phyloP scores from a whole-genome alignment of 2,113 vertebrate species.

The Odocoileus virginianus region DNA sequence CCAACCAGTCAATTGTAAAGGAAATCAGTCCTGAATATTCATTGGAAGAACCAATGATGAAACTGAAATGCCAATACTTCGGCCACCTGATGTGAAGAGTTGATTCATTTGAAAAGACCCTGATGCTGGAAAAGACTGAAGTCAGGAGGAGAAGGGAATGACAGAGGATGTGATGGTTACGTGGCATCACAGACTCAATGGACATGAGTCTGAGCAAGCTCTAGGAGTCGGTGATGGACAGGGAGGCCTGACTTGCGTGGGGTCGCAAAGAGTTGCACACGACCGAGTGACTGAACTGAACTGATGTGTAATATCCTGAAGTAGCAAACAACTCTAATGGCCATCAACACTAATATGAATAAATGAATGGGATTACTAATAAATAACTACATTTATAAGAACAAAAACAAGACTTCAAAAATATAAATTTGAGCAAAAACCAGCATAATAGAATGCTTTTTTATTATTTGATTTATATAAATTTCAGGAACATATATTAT shows the following conservation, averaged over 20 bases:
- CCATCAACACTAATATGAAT: not conserved
- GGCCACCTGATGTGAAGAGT: not conserved
- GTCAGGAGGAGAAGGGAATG: not conserved
- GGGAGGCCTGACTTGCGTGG: not conserved
- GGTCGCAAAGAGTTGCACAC: not conserved
- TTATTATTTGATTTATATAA: not conserved
- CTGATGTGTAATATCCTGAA: not conserved
- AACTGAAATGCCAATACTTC: not conserved
- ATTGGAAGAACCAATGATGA: not conserved
- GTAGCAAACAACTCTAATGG: not conserved
- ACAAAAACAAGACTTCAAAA: not conserved
- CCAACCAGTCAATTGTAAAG: not conserved
- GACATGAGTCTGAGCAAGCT: not conserved
- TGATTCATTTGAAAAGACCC: not conserved
- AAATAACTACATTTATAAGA: not conserved
- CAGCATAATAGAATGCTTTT: not conserved
- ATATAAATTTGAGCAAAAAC: not conserved
- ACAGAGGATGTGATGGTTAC: rapidly evolving
- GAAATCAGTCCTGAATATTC: not conserved
- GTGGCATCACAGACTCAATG: not conserved
- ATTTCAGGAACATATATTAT: not conserved
- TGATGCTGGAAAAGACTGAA: not conserved
- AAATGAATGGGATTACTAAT: not conserved
- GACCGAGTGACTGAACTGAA: not conserved
- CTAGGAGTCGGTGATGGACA: not conserved